Conservation (phyloP, 2,113 vertebrate genomes). For the Microcebus lehilahytsara region DNA sequence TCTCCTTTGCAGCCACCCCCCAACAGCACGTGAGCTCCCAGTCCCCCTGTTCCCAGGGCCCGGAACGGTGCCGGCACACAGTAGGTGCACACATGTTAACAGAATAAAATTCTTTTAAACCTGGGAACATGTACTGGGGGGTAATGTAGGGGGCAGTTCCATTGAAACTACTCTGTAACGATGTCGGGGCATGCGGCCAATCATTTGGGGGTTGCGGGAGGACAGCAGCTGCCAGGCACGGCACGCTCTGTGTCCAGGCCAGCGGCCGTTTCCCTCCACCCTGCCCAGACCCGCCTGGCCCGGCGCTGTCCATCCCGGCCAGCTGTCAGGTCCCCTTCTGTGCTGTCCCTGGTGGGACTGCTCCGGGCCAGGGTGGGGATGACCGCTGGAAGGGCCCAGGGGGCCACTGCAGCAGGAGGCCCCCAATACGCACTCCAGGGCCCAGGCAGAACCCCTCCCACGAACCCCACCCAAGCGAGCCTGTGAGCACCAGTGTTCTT, state of each 20-base stretch:
- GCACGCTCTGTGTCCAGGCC: not conserved
- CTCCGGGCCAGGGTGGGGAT: not conserved
- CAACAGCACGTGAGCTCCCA: not conserved
- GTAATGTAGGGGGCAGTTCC: not conserved
- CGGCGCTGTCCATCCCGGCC: not conserved
- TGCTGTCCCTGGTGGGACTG: not conserved
- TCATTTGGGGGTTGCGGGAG: rapidly evolving
- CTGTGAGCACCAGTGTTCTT: rapidly evolving
- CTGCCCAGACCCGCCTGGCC: rapidly evolving
- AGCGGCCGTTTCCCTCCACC: not conserved
- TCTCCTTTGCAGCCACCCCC: not conserved
- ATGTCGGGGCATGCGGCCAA: not conserved
- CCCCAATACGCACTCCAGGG: no score
- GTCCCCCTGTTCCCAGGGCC: not conserved
- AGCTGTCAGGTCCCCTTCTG: not conserved
- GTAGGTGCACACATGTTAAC: not conserved
- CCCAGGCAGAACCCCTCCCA: not conserved
- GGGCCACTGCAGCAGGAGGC: not conserved
- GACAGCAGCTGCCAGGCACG: not conserved
- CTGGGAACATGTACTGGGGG: not conserved
- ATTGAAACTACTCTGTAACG: not conserved
- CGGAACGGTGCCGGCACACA: not conserved
- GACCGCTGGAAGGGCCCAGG: not conserved
- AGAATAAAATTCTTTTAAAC: not conserved
- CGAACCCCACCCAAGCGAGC: not conserved